Base-by-base conservation (phyloP, 2,113 vertebrate genomes). In the Mirounga angustirostris region DNA sequence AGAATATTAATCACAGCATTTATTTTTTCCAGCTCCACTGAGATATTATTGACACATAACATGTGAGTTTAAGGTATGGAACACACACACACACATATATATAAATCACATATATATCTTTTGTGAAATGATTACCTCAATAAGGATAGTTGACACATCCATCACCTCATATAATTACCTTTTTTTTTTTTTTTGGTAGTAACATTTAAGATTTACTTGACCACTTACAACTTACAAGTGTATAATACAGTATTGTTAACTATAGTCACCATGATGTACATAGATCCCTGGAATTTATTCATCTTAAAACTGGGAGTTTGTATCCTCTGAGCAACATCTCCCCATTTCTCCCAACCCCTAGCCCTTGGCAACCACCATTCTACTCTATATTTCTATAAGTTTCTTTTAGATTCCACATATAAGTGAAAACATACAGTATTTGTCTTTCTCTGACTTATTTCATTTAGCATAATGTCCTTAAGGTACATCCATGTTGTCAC, bases 21-120 rank as follows among this genome's bases (percentile, higher is more conserved):
- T 69, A 58, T 69, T 92, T 95, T 95, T 71, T 52, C 73, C n/a
- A 87, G 33, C 19, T 79, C 59, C 61, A 61, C 24, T 81, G 63
- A 80, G 78, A 92, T 87, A 86, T 22, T 69, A 28, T 86, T 85
- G 59, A 85, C 24, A 58, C 33, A 14, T 56, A 91, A 28, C 22
- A 50, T 69, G 67, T 36, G 79, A 85, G n/a, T 79, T 86, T 95
- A 92, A 95, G 33, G 21, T 73, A 30, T 87, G 22, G 19, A 87
- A 61, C 33, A 22, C n/a, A 12, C 78, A 36, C 24, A 61, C 59
- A 61, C 10, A 59, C 28, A 59, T 9, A 46, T 8, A 46, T 46
- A 28, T 50, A 50, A 7, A 95, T 61, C 18, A 92, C 4, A 50
- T 14, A 46, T 15, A 28, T 58, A 30, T 50, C 50, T 9, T 16